These are phyloP conservation scores for Xenopus tropicalis DNA, from an alignment of 2,113 vertebrate species.

Conservation along the genomic window DNA sequence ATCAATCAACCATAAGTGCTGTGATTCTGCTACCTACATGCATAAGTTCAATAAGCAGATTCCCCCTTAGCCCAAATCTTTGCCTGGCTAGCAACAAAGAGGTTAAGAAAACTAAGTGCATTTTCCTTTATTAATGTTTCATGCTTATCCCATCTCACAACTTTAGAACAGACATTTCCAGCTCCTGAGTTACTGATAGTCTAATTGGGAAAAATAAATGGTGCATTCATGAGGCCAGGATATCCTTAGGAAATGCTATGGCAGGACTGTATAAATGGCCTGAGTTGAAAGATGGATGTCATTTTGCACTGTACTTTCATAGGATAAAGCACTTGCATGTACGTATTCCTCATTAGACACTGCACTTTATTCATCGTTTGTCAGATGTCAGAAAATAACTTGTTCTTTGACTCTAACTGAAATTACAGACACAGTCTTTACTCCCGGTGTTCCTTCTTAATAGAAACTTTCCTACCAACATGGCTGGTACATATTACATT, in stretches of 20 bases:
- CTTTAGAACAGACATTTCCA: slow-evolving; percentile 4
- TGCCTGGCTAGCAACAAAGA: neutral
- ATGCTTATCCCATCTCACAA: slow-evolving; percentile 13
- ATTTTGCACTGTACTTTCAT: neutral
- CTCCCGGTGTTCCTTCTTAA: too few species aligned
- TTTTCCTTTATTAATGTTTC: slow-evolving; percentile 6
- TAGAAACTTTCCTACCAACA: too few species aligned
- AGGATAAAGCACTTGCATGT: neutral
- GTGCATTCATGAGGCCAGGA: neutral
- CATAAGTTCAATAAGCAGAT: too few species aligned
- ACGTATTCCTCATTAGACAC: neutral
- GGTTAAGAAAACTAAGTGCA: neutral
- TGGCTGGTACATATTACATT: too few species aligned
- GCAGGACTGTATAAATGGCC: slow-evolving; percentile 1
- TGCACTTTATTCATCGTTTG: neutral
- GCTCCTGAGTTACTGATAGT: slow-evolving; percentile 1
- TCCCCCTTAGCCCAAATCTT: neutral
- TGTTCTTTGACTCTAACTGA: too few species aligned
- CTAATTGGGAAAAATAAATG: slow-evolving; percentile 4
- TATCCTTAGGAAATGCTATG: slow-evolving; percentile 18
- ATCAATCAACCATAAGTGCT: too few species aligned
- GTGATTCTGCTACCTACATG: too few species aligned
- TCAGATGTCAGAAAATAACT: too few species aligned
- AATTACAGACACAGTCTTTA: too few species aligned
- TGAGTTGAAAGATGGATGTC: neutral